Percentiles rank a stretch among this genome's conserved stretches.
phyloP scores from a whole-genome alignment of 2,113 vertebrate genomes.

The Sardina pilchardus region DNA sequence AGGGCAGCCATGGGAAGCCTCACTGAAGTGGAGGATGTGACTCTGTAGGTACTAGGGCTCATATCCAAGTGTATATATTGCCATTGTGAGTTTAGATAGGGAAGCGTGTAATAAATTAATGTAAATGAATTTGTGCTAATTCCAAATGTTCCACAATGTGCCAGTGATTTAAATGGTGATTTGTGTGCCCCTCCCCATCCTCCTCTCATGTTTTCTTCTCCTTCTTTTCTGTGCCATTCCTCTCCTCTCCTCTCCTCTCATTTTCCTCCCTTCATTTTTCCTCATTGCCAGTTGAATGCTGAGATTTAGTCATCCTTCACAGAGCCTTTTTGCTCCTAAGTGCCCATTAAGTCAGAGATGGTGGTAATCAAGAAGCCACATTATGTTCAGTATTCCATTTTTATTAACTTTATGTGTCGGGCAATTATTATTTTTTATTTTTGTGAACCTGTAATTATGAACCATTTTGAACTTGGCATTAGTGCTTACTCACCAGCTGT shows the following conservation, averaged over 20 bases:
- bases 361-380: neutral
- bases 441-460: constrained; percentile 17
- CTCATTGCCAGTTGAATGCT: neutral
- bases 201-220: neutral
- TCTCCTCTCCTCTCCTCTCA: neutral
- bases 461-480: neutral
- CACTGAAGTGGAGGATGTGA: neutral
- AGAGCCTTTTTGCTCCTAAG: neutral
- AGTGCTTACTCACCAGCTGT: neutral
- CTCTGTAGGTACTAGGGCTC: neutral
- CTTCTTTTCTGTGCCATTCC: neutral
- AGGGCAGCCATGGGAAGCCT: constrained; percentile 14
- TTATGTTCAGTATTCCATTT: neutral
- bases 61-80: neutral
- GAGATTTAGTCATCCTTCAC: neutral
- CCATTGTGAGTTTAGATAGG: neutral
- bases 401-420: constrained; percentile 3
- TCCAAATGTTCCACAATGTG: neutral
- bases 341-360: neutral
- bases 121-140: neutral
- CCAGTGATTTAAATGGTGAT: neutral
- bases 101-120: neutral
- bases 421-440: neutral
- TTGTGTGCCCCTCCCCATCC: neutral
- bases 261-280: neutral